Conservation (phyloP, 2,113 vertebrate species). For the Piprites chloris region DNA sequence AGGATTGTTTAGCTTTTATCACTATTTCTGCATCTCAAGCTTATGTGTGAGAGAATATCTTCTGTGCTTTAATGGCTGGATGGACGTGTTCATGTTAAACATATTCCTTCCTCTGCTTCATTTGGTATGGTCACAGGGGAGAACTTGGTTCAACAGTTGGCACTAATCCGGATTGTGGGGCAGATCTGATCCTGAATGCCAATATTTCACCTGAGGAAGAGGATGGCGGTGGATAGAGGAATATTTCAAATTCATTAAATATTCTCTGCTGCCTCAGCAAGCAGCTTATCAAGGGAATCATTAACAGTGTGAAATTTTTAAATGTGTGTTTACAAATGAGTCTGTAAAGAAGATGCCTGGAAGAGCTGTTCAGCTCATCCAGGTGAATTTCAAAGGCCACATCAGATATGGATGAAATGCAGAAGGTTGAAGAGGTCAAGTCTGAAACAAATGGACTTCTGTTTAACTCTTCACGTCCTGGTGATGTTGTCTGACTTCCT, state of each 20-base stretch:
- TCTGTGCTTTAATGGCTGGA: neutral
- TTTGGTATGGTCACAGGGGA: neutral
- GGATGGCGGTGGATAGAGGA: neutral
- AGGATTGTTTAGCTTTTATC: neutral
- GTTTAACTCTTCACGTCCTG: neutral
- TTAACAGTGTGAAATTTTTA: neutral
- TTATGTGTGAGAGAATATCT: neutral
- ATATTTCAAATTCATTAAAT: neutral
- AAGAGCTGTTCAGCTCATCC: neutral
- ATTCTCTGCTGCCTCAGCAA: slow-evolving; percentile 3
- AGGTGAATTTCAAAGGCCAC: neutral
- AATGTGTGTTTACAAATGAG: slow-evolving; percentile 29
- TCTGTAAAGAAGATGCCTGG: neutral
- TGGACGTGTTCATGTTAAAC: neutral
- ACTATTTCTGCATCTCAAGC: neutral
- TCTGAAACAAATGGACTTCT: neutral
- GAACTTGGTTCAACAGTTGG: neutral
- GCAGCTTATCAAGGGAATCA: neutral
- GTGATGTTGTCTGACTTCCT: neutral
- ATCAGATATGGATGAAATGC: neutral
- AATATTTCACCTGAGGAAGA: neutral
- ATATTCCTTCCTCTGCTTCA: neutral
- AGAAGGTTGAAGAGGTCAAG: neutral
- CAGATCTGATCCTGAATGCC: neutral
- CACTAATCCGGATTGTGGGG: neutral